Percentiles rank a stretch among this genome's conserved stretches.
Evolutionary conservation across 1,140 invertebrate species (phyloP).

Genomic region (Drosophila pallidifrons): DNA sequence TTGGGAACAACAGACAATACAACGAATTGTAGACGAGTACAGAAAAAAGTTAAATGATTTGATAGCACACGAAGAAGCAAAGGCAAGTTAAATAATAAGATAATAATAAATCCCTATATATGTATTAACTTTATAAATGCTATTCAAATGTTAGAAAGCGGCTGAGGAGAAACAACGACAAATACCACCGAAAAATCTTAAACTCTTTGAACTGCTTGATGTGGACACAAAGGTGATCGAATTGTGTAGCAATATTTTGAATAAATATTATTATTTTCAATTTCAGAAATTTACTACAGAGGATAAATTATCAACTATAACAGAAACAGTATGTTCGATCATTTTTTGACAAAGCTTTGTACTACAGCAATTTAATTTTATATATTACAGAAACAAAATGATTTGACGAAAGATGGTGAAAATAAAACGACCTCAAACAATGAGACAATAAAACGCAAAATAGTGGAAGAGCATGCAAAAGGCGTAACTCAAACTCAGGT

Average conservation of each 20-base stretch:
- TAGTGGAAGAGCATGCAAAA: no score
- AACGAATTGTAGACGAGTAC: slow-evolving; percentile 19
- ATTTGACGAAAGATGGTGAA: no score
- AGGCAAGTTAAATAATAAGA: slow-evolving; percentile 3
- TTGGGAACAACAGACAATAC: slow-evolving; percentile 25
- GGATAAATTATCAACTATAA: no score
- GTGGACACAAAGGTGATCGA: slow-evolving; percentile 11
- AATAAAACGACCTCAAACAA: no score
- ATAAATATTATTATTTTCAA: neutral
- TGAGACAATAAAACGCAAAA: no score
- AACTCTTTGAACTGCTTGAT: slow-evolving; percentile 37
- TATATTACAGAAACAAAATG: no score
- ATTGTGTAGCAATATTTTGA: no score
- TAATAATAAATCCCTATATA: no score
- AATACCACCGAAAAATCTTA: slow-evolving; percentile 15
- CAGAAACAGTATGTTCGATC: no score
- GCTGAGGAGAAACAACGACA: neutral
- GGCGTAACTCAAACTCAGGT: no score
- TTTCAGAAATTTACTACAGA: slow-evolving; percentile 6
- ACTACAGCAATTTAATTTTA: no score
- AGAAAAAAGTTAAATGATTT: neutral
- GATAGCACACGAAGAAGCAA: neutral
- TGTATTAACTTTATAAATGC: neutral
- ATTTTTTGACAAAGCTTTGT: no score
- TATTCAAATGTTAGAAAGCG: neutral